phyloP scores from a whole-genome alignment of 1,140 invertebrate genomes.

The Mamestra configurata region DNA sequence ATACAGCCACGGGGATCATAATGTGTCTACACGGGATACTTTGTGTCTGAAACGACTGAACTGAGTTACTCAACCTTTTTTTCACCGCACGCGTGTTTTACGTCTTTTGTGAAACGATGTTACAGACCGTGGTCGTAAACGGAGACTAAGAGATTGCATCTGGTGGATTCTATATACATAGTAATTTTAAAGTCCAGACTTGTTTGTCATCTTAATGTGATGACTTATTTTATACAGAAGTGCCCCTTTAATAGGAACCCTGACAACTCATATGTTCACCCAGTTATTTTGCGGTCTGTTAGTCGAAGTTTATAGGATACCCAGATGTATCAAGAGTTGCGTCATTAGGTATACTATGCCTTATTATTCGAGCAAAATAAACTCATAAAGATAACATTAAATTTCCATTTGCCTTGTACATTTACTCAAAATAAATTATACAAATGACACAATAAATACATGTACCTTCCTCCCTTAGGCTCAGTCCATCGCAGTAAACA shows the following conservation, averaged over 20 bases:
- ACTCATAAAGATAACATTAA: too few relatives aligned
- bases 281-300: too few relatives aligned
- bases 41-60: slow-evolving; percentile 14
- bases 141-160: neutral
- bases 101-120: slow-evolving; percentile 11
- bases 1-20: neutral
- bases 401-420: neutral
- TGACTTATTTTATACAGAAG: too few relatives aligned
- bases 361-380: too few relatives aligned
- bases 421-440: neutral
- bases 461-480: neutral
- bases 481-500: neutral
- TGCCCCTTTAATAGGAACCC: too few relatives aligned
- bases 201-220: too few relatives aligned
- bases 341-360: too few relatives aligned
- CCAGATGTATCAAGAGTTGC: too few relatives aligned
- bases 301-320: too few relatives aligned
- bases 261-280: too few relatives aligned
- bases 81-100: neutral
- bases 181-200: neutral
- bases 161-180: neutral
- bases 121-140: neutral
- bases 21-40: slow-evolving; percentile 40
- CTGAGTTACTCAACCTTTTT: slow-evolving; percentile 32
- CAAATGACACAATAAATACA: neutral